Conservation (phyloP, 2,113 vertebrate species). For the Trogon surrucura region DNA sequence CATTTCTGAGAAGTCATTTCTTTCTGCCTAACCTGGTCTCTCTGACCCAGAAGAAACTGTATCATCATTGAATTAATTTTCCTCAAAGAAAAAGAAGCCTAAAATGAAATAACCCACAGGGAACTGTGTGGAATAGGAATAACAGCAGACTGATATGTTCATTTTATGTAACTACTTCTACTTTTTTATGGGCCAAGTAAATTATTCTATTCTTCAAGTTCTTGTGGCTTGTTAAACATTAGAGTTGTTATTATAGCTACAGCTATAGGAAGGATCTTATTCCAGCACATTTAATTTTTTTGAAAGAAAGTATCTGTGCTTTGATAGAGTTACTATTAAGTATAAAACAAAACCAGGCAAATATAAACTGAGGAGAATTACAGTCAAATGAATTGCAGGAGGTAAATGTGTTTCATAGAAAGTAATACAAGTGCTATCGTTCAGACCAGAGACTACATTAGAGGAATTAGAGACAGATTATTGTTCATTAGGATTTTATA, state of each 20-base stretch:
- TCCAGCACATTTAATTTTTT: conserved; percentile 7
- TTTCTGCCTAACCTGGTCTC: conserved; percentile 38
- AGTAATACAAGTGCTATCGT: not conserved
- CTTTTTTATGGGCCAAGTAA: conserved; percentile 56
- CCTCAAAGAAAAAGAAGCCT: not conserved
- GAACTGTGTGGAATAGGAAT: conserved; percentile 48
- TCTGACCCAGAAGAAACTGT: conserved; percentile 55
- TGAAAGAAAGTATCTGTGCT: not conserved
- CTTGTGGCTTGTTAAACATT: conserved; percentile 42
- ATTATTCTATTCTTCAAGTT: conserved; percentile 51
- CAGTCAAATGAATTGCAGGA: conserved; percentile 33
- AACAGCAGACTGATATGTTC: conserved; percentile 44
- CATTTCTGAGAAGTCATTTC: conserved; percentile 22
- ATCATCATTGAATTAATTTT: conserved; percentile 64
- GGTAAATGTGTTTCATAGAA: conserved; percentile 5
- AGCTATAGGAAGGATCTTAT: conserved; percentile 11
- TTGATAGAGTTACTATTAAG: conserved; percentile 3
- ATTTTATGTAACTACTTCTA: conserved; percentile 62
- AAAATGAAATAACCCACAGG: conserved; percentile 52
- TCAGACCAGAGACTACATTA: conserved; percentile 35
- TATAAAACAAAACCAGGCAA: conserved; percentile 6
- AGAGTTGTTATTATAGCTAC: conserved; percentile 39
- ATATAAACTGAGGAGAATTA: conserved; percentile 44
- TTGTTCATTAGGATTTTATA: conserved; percentile 49
- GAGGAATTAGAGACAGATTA: conserved; percentile 56